These are phyloP conservation scores for Girardinus metallicus DNA, from an alignment of 2,797 vertebrate genomes.

Conservation along the genomic window DNA sequence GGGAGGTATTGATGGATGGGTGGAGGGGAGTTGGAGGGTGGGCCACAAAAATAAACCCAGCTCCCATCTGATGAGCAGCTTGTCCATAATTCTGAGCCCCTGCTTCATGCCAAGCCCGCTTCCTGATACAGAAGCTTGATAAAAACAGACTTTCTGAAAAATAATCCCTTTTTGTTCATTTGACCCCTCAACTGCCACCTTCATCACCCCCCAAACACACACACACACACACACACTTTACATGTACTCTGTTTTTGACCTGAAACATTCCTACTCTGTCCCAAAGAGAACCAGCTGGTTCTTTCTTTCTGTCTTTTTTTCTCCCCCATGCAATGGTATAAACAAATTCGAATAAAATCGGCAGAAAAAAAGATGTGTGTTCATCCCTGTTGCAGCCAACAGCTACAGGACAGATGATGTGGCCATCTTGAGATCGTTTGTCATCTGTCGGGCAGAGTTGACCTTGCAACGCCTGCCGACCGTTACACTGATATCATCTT, in stretches of 20 bases:
- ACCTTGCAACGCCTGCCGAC: slow-evolving; percentile 83
- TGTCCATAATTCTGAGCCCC: slow-evolving; percentile 81
- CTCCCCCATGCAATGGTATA: slow-evolving; percentile 18
- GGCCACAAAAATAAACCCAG: slow-evolving; percentile 79
- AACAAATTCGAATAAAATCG: slow-evolving; percentile 63
- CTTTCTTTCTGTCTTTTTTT: slow-evolving; percentile 25
- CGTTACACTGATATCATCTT: slow-evolving; percentile 78
- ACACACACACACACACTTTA: not conserved
- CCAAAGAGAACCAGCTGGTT: slow-evolving; percentile 68
- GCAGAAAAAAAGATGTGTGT: slow-evolving; percentile 54
- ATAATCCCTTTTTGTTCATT: slow-evolving; percentile 56
- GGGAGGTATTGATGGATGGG: slow-evolving; percentile 38
- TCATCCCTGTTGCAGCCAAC: slow-evolving; percentile 65
- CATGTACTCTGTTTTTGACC: slow-evolving; percentile 38
- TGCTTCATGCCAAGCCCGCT: slow-evolving; percentile 76
- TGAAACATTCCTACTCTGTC: slow-evolving; percentile 45
- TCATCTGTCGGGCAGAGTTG: slow-evolving; percentile 86
- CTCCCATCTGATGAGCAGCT: slow-evolving; percentile 88
- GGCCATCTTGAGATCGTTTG: slow-evolving; percentile 87
- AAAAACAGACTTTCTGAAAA: slow-evolving; percentile 74
- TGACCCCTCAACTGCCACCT: slow-evolving; percentile 17
- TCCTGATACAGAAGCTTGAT: slow-evolving; percentile 79
- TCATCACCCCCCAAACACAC: not conserved
- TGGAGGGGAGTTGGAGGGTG: slow-evolving; percentile 25
- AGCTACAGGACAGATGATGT: slow-evolving; percentile 83